phyloP scores from a whole-genome alignment of 2,113 vertebrate species.

The Caloenas nicobarica region DNA sequence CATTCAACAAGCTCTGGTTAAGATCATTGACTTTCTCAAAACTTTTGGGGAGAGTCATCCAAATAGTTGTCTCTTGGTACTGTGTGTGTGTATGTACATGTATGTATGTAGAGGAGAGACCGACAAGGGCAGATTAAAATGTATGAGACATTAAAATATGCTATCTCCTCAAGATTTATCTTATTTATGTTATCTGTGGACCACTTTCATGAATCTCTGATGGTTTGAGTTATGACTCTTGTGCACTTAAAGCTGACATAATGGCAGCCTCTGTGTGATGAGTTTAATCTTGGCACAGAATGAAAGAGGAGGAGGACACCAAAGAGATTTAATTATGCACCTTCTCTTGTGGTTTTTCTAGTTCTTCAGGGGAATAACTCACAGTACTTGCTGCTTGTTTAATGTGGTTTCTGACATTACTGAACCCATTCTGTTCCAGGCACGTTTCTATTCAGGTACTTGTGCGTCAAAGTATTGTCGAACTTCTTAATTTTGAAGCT shows the following conservation, averaged over 20 bases:
- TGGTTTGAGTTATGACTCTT: not conserved
- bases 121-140: not conserved
- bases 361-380: not conserved
- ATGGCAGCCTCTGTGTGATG: not conserved
- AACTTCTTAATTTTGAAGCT: conserved; percentile 8
- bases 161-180: not conserved
- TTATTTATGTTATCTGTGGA: not conserved
- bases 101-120: not conserved
- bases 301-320: not conserved
- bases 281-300: not conserved
- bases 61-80: not conserved
- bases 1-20: not conserved
- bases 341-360: not conserved
- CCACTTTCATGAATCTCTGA: not conserved
- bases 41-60: not conserved
- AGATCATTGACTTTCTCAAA: not conserved
- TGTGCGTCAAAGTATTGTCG: not conserved
- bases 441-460: not conserved
- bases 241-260: not conserved
- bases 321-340: not conserved
- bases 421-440: not conserved
- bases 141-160: not conserved
- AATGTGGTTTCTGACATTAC: not conserved
- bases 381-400: not conserved
- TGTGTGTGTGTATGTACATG: not conserved